A percentile compares a stretch with the other conserved stretches of the same genome.
Evolutionary conservation across 2,113 vertebrate genomes (phyloP).

Genomic region (Colistium nudipinnis): DNA sequence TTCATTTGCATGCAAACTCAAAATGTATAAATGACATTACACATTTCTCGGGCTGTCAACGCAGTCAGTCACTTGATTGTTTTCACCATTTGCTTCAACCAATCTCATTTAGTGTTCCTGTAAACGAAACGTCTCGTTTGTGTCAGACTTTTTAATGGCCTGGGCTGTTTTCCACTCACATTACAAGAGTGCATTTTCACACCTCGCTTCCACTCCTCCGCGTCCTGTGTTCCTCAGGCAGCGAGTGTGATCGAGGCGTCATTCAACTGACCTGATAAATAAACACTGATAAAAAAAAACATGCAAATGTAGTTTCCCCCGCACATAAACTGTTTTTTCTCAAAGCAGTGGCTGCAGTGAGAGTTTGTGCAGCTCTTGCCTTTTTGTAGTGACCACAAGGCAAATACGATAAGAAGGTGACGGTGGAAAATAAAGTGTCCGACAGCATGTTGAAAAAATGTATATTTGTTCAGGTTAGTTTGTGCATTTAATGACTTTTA

Average conservation of each 20-base stretch:
- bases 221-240: constrained; percentile 6
- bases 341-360: neutral
- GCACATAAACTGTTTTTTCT: neutral
- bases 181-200: neutral
- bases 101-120: constrained; percentile 2
- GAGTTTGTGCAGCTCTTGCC: neutral
- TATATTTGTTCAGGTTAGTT: neutral
- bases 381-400: neutral
- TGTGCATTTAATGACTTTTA: neutral
- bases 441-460: neutral
- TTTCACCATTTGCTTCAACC: neutral
- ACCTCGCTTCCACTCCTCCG: neutral
- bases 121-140: constrained; percentile 7
- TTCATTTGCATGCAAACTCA: constrained; percentile 4
- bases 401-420: neutral
- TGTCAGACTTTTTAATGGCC: constrained; percentile 5
- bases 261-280: constrained; percentile 5
- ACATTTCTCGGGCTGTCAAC: constrained; percentile 1
- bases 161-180: neutral
- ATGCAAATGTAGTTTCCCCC: neutral
- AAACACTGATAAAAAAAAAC: constrained; percentile 9
- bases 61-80: neutral
- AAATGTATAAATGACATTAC: neutral
- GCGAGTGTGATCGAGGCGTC: constrained; percentile 1
- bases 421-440: neutral